Base-by-base conservation (phyloP, 2,888 invertebrate species). In the Lottia scabra region DNA sequence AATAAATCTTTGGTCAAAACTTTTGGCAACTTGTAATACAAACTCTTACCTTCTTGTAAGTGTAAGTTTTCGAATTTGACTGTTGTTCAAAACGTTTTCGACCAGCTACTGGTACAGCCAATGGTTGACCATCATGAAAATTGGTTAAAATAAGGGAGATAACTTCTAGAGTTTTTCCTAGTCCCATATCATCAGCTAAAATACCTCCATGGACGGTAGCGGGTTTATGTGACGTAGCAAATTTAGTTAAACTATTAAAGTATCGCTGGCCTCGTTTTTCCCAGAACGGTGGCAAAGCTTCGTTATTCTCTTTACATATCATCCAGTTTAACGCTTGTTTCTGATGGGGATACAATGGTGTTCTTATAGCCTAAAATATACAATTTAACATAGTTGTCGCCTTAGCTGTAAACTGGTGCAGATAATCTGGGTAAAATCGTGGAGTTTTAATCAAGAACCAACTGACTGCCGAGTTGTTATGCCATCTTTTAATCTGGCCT, bases 161-260 rank as follows among this genome's bases (percentile, higher is more conserved):
- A 0, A 98, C 98, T 91, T 99, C 98, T 65, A 87, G 78, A 13
- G 87, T 87, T 91, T 98, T 98, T 74, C 98, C 98, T 68, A 98
- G 92, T 91, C 98, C 98, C 99, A 99, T 99, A 90, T 99, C 98
- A 90, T 99, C 99, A 70, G 99, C 99, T 80, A 99, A 91, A 87
- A 99, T 99, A 44, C 98, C 83, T 75, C 83, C 83, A 63, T 66
- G 65, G 10, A 83, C 79, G 76, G 79, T 78, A 10, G 72, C 68
- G 19, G 82, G 82, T 66, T 70, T 76, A n/a, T 68, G 62, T 15
- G 74, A 72, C 12, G 75, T 72, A 13, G 74, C 75, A 66, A 74
- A 79, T 26, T 75, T 71, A 2, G 81, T 79, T n/a, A 83, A 73
- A 30, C 79, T 78, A 71, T 81, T 83, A 65, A 76, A 76, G 71